Evolutionary conservation across 2,797 vertebrate species (phyloP).

Genomic region (Linurgus olivaceus): DNA sequence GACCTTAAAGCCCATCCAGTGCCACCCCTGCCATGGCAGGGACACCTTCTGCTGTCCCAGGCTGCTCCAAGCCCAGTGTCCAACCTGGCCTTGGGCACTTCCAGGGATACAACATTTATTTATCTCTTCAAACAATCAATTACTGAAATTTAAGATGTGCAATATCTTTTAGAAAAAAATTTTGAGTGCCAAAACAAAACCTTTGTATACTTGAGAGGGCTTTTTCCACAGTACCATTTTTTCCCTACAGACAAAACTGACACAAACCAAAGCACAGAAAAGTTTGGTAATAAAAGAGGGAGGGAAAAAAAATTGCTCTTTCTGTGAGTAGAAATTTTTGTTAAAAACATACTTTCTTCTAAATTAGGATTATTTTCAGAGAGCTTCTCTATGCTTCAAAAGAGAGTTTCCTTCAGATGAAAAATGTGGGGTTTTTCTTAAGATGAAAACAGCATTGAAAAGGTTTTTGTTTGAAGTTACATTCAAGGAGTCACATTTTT

Average conservation of each 20-base stretch:
- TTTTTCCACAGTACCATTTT: neutral
- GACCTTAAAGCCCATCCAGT: neutral
- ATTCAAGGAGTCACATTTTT: neutral
- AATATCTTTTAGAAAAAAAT: neutral
- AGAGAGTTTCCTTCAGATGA: neutral
- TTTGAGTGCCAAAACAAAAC: neutral
- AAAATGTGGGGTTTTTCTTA: neutral
- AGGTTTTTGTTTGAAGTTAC: neutral
- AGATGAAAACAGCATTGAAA: neutral
- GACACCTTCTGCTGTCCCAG: neutral
- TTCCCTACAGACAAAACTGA: neutral
- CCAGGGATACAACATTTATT: neutral
- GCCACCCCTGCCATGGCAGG: neutral
- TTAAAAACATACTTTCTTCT: neutral
- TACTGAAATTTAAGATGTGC: neutral
- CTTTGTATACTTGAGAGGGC: neutral
- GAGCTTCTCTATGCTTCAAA: neutral
- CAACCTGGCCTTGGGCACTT: accelerated
- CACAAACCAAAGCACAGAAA: neutral
- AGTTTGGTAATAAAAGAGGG: neutral
- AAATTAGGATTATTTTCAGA: neutral
- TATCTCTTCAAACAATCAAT: neutral
- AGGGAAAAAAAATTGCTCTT: neutral
- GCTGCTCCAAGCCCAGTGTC: accelerated
- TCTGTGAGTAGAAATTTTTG: neutral